Conservation (phyloP, 2,797 vertebrate genomes). For the Pachyuromys duprasi region DNA sequence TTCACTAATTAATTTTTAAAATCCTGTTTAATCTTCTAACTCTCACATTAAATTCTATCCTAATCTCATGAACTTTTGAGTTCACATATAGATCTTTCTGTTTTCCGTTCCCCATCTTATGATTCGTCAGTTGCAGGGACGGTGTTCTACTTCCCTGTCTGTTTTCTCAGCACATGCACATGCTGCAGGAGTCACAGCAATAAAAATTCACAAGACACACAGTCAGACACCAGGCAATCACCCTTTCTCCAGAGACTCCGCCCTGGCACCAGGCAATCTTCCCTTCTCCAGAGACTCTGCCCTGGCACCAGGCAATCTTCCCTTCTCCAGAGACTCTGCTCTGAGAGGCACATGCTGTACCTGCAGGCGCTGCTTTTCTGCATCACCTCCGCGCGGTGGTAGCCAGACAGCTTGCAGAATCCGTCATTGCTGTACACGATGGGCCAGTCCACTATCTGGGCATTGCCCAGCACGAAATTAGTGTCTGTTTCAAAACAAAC, state of each 20-base stretch:
- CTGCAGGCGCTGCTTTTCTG: slow-evolving; percentile 99
- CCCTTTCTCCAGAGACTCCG: neutral
- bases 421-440: slow-evolving; percentile 99
- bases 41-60: neutral
- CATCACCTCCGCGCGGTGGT: slow-evolving; percentile 98
- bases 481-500: slow-evolving; percentile 92
- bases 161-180: neutral
- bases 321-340: slow-evolving; percentile 5
- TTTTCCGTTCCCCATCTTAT: neutral
- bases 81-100: slow-evolving; percentile 9
- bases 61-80: neutral
- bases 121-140: neutral
- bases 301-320: slow-evolving; percentile 12
- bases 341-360: slow-evolving; percentile 86
- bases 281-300: neutral
- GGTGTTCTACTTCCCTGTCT: neutral
- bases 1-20: neutral
- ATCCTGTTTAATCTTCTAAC: neutral
- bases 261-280: slow-evolving; percentile 21
- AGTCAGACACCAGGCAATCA: neutral
- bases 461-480: slow-evolving; percentile 98
- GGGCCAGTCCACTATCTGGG: slow-evolving; percentile 98
- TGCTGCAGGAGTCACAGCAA: neutral
- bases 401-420: slow-evolving; percentile 97
- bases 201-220: neutral